Conservation (phyloP, 1,140 invertebrate species). For the Musca vetustissima region DNA sequence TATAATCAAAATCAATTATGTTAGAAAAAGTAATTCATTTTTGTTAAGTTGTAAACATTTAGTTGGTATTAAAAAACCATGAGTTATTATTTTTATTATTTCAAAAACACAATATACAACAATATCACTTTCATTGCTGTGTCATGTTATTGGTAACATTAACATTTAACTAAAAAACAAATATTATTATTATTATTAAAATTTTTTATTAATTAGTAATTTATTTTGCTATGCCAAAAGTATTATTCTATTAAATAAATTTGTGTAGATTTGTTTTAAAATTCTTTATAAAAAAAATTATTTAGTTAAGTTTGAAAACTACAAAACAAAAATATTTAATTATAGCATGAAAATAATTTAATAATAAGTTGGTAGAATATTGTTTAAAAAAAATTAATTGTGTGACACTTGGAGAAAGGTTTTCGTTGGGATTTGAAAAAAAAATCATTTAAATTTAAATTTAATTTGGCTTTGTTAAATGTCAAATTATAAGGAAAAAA, state of each 20-base stretch:
- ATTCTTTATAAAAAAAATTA: background rate
- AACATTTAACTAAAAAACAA: slow-evolving; percentile 22
- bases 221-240: slow-evolving; percentile 43
- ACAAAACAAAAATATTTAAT: background rate
- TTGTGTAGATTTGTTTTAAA: background rate
- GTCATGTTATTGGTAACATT: slow-evolving; percentile 21
- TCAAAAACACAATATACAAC: no score
- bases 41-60: slow-evolving; percentile 27
- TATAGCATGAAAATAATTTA: no score
- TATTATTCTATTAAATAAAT: slow-evolving; percentile 44
- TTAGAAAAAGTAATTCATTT: no score
- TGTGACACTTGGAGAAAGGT: no score
- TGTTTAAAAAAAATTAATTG: no score
- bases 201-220: slow-evolving; percentile 31
- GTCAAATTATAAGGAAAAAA: no score
- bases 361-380: background rate
- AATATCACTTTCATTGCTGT: slow-evolving; percentile 11
- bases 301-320: background rate
- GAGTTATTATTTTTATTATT: background rate
- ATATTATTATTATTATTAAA: slow-evolving; percentile 28
- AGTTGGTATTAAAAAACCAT: background rate
- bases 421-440: no score
- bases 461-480: no score
- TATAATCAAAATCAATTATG: no score
- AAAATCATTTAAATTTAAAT: no score